Evolutionary conservation across 2,888 invertebrate genomes (phyloP), one percentile per base, ranked within the genome.

Genomic region (Malacosoma neustria): DNA sequence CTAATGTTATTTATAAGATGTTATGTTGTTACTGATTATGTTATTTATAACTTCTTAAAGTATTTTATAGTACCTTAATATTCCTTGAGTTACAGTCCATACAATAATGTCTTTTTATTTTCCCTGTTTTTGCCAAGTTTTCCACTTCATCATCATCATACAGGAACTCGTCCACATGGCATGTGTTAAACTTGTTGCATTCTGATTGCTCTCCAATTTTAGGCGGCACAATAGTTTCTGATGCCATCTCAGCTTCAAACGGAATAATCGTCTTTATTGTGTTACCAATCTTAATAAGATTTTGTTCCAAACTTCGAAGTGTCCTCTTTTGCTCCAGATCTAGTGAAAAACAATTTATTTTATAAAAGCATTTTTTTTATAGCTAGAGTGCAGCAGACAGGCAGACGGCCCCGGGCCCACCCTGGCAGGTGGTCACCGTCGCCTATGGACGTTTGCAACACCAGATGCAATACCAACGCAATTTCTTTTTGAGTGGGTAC

Each of bases 141-240:
- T 91, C 89, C 7, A 91, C 71, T 42, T 88, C 85, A 11, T 88
- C 84, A 42, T 91, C 90, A 49, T 90, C 89, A 74, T 90, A 92
- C 1, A 93, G 76, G 57, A 93, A 93, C 31, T 89, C 90, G 72
- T 93, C 93, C 0, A 93, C 82, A 64, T 92, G 90, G 9, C 87
- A 71, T 2, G 89, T 89, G 36, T 87, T 85, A 2, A 62, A 52
- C 13, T 74, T 66, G 43, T 81, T 79, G 48, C 89, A 89, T 53
- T 89, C 88, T 6, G 88, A 69, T 63, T 87, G 87, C 35, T 77
- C 71, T 4, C 86, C 86, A 22, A 73, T 59, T 11, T 49, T 61
- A 9, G 86, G 85, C 30, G 82, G 79, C 30, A 53, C 51, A 44
- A 81, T 84, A 5, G 45, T 69, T 56, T 87, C 85, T 1, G 77